These are phyloP conservation scores for Aphelenchoides bicaudatus DNA, from an alignment of 2,888 invertebrate genomes.

Conservation along the genomic window DNA sequence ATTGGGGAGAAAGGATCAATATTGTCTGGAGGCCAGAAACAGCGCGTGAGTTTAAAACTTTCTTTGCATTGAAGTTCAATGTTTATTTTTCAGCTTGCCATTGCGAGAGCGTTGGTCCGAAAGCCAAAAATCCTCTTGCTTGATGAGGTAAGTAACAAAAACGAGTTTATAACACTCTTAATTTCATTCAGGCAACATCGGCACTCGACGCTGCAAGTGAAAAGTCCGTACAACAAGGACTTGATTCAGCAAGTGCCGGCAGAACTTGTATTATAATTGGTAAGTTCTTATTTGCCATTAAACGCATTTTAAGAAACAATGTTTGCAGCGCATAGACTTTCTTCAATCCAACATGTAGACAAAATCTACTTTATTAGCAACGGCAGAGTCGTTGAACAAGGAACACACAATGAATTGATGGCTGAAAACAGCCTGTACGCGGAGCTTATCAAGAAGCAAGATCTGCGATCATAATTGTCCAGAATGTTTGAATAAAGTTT, in stretches of 20 bases:
- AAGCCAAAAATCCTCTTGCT: slow-evolving; percentile 56
- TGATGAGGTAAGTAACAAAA: slow-evolving; percentile 39
- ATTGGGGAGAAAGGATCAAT: slow-evolving; percentile 27
- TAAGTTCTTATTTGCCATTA: slow-evolving; percentile 36
- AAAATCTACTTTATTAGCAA: slow-evolving; percentile 26
- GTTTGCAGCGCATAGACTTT: slow-evolving; percentile 43
- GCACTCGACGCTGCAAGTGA: slow-evolving; percentile 26
- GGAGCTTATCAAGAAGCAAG: slow-evolving; percentile 20
- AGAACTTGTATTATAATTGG: slow-evolving; percentile 39
- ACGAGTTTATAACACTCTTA: neutral
- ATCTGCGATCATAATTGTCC: slow-evolving; percentile 14
- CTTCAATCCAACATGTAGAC: slow-evolving; percentile 34
- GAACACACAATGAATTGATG: slow-evolving; percentile 26
- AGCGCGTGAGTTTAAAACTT: neutral
- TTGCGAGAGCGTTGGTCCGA: slow-evolving; percentile 27
- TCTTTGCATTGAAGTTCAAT: neutral
- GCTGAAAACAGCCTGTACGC: slow-evolving; percentile 23
- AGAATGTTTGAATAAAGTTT: neutral
- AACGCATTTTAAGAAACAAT: slow-evolving; percentile 25
- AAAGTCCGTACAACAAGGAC: slow-evolving; percentile 14
- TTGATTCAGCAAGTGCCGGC: slow-evolving; percentile 27
- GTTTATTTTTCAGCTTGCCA: slow-evolving; percentile 22
- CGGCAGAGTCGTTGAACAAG: slow-evolving; percentile 25
- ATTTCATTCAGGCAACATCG: slow-evolving; percentile 10
- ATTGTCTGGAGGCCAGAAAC: slow-evolving; percentile 26